Percentiles rank a stretch among this genome's conserved stretches.
Conservation (phyloP, 2,113 vertebrate genomes). For the Pseudorasbora parva region DNA sequence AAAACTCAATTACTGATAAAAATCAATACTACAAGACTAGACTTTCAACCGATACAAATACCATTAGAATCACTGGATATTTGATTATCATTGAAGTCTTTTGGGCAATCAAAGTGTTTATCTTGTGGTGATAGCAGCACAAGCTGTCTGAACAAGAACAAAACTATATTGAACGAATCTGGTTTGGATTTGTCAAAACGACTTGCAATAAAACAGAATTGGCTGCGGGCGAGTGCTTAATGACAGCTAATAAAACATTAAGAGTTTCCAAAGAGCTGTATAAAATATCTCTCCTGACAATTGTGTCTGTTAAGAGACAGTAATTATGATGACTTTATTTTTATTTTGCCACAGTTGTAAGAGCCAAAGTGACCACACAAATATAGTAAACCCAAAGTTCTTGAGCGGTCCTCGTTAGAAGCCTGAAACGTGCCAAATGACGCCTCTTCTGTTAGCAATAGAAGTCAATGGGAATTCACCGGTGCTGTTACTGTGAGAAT, state of each 20-base stretch:
- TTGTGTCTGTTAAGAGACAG: conserved; percentile 15
- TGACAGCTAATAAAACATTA: conserved; percentile 25
- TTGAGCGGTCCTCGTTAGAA: background rate
- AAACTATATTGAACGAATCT: conserved; percentile 14
- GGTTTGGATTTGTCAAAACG: background rate
- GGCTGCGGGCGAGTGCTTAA: conserved; percentile 3
- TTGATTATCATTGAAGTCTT: conserved; percentile 2
- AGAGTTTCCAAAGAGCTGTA: background rate
- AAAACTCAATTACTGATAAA: conserved; percentile 12
- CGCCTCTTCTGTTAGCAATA: background rate
- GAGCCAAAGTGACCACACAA: background rate
- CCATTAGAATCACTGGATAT: background rate
- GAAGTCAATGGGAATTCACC: background rate
- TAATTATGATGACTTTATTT: background rate
- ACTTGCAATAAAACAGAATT: conserved; percentile 22
- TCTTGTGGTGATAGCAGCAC: background rate
- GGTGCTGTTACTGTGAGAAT: background rate
- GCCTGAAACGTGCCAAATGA: background rate
- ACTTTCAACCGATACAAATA: background rate
- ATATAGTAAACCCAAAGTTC: background rate
- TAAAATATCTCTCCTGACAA: conserved; percentile 2
- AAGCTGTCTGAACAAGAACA: background rate
- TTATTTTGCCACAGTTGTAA: background rate
- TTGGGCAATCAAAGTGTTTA: background rate
- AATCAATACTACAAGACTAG: conserved; percentile 4